phyloP scores from a whole-genome alignment of 2,113 vertebrate species.

The Mola mola region DNA sequence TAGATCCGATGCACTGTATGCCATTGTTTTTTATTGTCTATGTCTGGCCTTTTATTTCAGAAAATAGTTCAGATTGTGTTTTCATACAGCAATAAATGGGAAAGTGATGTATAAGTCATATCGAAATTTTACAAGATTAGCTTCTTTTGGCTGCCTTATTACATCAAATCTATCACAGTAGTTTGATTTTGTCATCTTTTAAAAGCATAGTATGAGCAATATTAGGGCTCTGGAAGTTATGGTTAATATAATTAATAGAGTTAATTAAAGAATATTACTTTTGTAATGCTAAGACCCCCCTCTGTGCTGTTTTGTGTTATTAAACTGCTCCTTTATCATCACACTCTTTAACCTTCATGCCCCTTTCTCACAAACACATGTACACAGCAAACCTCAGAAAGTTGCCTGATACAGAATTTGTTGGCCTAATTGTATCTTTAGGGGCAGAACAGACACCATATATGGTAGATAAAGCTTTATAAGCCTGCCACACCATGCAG shows the following conservation, averaged over 20 bases:
- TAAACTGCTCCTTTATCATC: not conserved
- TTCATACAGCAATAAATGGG: conserved; percentile 22
- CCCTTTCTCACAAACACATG: too few species aligned
- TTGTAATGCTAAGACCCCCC: too few species aligned
- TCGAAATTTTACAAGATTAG: conserved; percentile 11
- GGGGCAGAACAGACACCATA: conserved; percentile 28
- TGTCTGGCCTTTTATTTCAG: conserved; percentile 6
- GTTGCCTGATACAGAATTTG: conserved; percentile 58
- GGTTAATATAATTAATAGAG: too few species aligned
- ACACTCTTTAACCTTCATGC: not conserved
- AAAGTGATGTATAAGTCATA: conserved; percentile 20
- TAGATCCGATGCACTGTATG: conserved; percentile 1
- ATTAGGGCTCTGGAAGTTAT: too few species aligned
- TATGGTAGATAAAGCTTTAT: conserved; percentile 53
- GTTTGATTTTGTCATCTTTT: too few species aligned
- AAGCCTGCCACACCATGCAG: conserved; percentile 12
- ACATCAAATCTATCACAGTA: too few species aligned
- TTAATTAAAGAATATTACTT: too few species aligned
- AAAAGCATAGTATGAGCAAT: too few species aligned
- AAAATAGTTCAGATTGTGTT: conserved; percentile 31
- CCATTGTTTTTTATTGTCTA: conserved; percentile 11
- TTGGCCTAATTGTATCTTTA: conserved; percentile 46
- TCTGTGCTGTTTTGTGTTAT: too few species aligned
- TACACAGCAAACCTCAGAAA: conserved; percentile 14
- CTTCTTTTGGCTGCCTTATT: too few species aligned